Evolutionary conservation across 2,797 vertebrate genomes (phyloP).

Genomic region (Melanotaenia pygmaea): DNA sequence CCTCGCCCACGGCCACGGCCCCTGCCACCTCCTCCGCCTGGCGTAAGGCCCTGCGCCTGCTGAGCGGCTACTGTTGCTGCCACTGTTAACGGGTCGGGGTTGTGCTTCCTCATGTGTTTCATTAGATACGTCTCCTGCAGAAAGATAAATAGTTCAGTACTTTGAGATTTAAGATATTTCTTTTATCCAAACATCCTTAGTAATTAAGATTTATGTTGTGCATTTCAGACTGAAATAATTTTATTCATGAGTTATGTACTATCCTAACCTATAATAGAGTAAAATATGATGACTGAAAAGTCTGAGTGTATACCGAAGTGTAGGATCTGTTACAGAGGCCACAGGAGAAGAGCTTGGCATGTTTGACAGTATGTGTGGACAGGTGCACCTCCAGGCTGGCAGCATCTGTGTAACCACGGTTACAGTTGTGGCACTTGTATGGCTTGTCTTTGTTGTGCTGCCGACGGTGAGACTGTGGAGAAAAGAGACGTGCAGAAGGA

Average conservation of each 20-base stretch:
- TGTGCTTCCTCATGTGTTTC: slow-evolving; percentile 99
- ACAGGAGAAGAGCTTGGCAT: slow-evolving; percentile 97
- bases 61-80: slow-evolving; percentile 87
- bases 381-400: slow-evolving; percentile 95
- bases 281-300: not conserved
- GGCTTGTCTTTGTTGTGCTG: slow-evolving; percentile 99
- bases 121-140: slow-evolving; percentile 92
- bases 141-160: not conserved
- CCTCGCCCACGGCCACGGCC: slow-evolving; percentile 81
- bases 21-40: slow-evolving; percentile 66
- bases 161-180: too few species aligned
- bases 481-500: not conserved
- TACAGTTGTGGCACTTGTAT: slow-evolving; percentile 99
- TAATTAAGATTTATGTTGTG: not conserved
- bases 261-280: not conserved
- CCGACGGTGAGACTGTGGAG: slow-evolving; percentile 92
- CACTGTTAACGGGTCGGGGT: slow-evolving; percentile 89
- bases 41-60: slow-evolving; percentile 82
- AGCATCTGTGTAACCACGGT: slow-evolving; percentile 95
- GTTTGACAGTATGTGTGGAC: slow-evolving; percentile 96
- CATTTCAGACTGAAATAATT: not conserved
- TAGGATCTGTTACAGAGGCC: slow-evolving; percentile 96
- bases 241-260: not conserved
- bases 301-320: slow-evolving; percentile 87
- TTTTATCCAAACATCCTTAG: not conserved